A percentile compares a stretch with the other conserved stretches of the same genome.
Conservation (phyloP, 1,140 invertebrate species). For the Aphidius ervi region DNA sequence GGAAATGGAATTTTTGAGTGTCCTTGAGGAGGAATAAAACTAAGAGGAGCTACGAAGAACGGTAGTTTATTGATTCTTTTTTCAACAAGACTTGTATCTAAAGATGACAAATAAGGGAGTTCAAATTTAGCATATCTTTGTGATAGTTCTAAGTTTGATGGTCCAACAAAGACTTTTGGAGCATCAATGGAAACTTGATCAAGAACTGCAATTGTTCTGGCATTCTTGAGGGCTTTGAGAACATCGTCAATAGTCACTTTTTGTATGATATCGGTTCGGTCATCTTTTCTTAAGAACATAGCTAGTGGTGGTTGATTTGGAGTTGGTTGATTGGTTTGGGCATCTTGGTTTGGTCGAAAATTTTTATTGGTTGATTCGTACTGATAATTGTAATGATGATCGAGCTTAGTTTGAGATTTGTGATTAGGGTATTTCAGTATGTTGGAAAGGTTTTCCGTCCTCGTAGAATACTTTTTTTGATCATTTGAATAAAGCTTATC, state of each 20-base stretch:
- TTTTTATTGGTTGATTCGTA: slow-evolving; percentile 15
- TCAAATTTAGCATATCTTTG: slow-evolving; percentile 74
- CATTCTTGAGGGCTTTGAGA: slow-evolving; percentile 62
- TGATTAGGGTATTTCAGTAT: slow-evolving; percentile 8
- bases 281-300: slow-evolving; percentile 65
- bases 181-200: slow-evolving; percentile 63
- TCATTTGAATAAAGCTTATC: slow-evolving; percentile 12
- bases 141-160: slow-evolving; percentile 66
- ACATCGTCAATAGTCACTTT: slow-evolving; percentile 64
- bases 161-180: slow-evolving; percentile 76
- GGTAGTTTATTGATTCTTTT: slow-evolving; percentile 69
- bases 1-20: slow-evolving; percentile 81
- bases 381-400: neutral
- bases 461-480: slow-evolving; percentile 20
- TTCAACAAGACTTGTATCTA: slow-evolving; percentile 67
- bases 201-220: slow-evolving; percentile 70
- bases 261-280: slow-evolving; percentile 40
- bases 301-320: slow-evolving; percentile 78
- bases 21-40: slow-evolving; percentile 73
- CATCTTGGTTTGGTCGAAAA: slow-evolving; percentile 20
- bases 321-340: slow-evolving; percentile 35
- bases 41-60: slow-evolving; percentile 79
- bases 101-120: slow-evolving; percentile 72
- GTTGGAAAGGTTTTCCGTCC: slow-evolving; percentile 9
- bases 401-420: slow-evolving; percentile 13